Percentiles rank a stretch among this genome's conserved stretches.
These are phyloP conservation scores for Muscicapa striata DNA, from an alignment of 2,797 vertebrate genomes.

Conservation along the genomic window DNA sequence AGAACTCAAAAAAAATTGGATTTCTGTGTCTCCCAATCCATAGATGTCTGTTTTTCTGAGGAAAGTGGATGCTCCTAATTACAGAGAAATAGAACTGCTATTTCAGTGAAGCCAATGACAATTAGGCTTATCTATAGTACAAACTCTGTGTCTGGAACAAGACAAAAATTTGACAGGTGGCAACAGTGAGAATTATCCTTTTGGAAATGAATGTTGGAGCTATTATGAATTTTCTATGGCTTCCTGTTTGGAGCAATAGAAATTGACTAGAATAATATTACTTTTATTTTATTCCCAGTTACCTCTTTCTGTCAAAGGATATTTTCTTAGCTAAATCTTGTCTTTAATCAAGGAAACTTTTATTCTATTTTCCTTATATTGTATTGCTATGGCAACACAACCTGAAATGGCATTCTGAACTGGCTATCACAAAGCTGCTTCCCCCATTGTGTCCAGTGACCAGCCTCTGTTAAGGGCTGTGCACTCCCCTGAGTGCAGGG, in stretches of 20 bases:
- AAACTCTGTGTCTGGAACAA: conserved; percentile 13
- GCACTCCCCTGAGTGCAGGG: background rate
- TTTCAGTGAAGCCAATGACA: background rate
- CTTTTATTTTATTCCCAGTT: conserved; percentile 24
- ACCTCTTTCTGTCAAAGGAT: conserved; percentile 16
- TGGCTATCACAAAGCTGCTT: background rate
- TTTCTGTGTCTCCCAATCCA: background rate
- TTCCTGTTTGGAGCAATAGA: background rate
- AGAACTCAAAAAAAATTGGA: background rate
- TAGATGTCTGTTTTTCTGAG: background rate
- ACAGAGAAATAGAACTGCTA: background rate
- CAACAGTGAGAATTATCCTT: background rate
- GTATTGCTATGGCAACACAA: conserved; percentile 7
- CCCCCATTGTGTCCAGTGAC: background rate
- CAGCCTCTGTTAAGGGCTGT: background rate
- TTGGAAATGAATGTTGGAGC: conserved; percentile 9
- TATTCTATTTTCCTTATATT: background rate
- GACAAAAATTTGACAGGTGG: conserved; percentile 32
- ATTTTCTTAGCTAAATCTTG: conserved; percentile 19
- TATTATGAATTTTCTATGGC: background rate
- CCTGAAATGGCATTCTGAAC: background rate
- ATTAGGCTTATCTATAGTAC: conserved; percentile 19
- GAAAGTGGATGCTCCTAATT: background rate
- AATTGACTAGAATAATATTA: background rate
- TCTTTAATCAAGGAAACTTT: conserved; percentile 32